Evolutionary conservation across 2,113 vertebrate genomes (phyloP), one percentile per base, ranked within the genome.

Genomic region (Rhipidura dahli): DNA sequence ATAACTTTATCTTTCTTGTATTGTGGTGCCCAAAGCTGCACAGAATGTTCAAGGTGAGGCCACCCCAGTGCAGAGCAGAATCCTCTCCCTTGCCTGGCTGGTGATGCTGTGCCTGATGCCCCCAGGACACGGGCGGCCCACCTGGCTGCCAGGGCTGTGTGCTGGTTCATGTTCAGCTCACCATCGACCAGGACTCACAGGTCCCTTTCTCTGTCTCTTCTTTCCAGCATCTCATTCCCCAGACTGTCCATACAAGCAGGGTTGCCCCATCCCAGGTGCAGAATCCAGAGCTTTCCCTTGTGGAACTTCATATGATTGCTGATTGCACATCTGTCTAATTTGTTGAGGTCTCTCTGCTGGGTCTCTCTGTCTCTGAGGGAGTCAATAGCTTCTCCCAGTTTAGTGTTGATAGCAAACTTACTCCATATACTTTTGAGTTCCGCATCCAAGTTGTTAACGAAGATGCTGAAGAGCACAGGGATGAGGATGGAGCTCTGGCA

Each of bases 101-200:
- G 13, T 0, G 0, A 51, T 68, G 21, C 31, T 75, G 26, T 0
- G 0, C 13, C 42, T 73, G 28, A 40, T 56, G 12, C 3, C 0
- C 10, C 24, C n/a, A 84, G 49, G 9, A 39, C 49, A 47, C 0
- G 0, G 0, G 10, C 49, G 30, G 10, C 7, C 24, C 30, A 75
- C 35, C 24, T 22, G 44, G 21, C 44, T 59, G 17, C 37, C 37
- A 37, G 61, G 31, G 21, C 13, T 31, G 21, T 31, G 21, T 59
- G 13, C 44, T 50, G 27, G 2, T 18, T 68, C 26, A 18, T 31
- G 0, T 59, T 50, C 26, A 87, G 1, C 11, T 37, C 44, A 5
- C 11, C 19, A 18, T 1, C 7, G 27, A 12, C 22, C 23, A 51
- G 39, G 15, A 51, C 4, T 0, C 31, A 15, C 13, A 69, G 9